Evolutionary conservation across 1,140 invertebrate genomes (phyloP), one percentile per base, ranked within the genome.

Genomic region (Heliothis subflexa): DNA sequence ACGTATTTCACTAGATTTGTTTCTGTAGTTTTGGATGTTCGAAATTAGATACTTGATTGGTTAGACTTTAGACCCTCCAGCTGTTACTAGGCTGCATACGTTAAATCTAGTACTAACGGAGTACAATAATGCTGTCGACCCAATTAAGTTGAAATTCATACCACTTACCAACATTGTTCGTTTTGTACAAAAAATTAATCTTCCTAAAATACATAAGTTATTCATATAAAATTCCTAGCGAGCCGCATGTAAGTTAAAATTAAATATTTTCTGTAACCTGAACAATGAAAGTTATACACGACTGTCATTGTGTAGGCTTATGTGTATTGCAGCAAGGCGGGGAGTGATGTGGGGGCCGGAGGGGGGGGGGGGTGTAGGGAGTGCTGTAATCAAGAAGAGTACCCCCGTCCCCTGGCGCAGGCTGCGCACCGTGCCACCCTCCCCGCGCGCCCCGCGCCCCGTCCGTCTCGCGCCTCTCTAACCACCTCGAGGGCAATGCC

Each of bases 371-470:
- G 86, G 70, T 78, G 76, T 75, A 78, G 88, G 91, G 84, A 79
- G 84, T 83, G 82, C 86, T 90, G 93, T 95, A 95, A 95, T 95
- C 94, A 95, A 95, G 94, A 92, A 94, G 94, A 95, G 94, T 95
- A 94, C 90, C 88, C 86, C 85, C 89, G 90, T 93, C 93, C 92
- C 93, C 78, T 87, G 91, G 85, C 91, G 82, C 87, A 72, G 64
- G 79, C 79, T 73, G 54, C 78, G 74, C 83, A 55, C 50, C n/a
- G 74, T 68, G 33, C 74, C 12, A 0, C 61, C 62, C 80, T 79
- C 73, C 80, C 84, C 81, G 83, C 83, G 78, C 85, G 76, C 80
- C 81, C 62, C 78, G 73, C 74, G 4, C 50, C 80, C 87, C 86
- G 84, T 85, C 88, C 88, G 86, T 87, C 21, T 49, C 62, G 21